A percentile compares a stretch with the other conserved stretches of the same genome.
Conservation (phyloP, 2,113 vertebrate genomes). For the Diadophis punctatus region DNA sequence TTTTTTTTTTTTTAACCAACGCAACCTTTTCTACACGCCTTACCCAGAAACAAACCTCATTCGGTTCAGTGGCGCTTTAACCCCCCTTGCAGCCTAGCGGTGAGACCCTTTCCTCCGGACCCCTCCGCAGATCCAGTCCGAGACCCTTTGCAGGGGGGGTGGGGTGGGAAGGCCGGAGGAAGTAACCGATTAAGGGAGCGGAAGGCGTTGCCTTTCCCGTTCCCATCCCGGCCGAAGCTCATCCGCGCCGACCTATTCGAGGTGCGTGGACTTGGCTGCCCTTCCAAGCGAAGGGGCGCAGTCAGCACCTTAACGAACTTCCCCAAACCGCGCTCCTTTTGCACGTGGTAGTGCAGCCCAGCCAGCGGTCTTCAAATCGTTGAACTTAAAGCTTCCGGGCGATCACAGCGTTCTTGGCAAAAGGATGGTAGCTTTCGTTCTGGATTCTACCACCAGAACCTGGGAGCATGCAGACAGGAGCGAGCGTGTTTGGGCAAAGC, state of each 20-base stretch:
- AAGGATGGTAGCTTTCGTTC: neutral
- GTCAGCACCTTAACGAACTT: neutral
- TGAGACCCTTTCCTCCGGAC: neutral
- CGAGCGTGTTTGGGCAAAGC: neutral
- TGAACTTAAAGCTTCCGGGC: too few species aligned
- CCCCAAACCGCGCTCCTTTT: neutral
- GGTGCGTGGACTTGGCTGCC: neutral
- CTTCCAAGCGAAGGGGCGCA: too few species aligned
- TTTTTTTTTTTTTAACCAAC: too few species aligned
- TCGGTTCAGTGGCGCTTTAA: neutral
- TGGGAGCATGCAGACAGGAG: neutral
- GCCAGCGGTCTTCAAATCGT: neutral
- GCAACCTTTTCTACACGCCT: neutral
- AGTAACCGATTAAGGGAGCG: neutral
- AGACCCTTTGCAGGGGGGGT: neutral
- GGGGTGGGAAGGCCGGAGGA: neutral
- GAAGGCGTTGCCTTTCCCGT: too few species aligned
- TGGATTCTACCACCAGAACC: neutral
- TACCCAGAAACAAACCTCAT: neutral
- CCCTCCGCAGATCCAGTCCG: neutral
- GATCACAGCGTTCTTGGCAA: neutral
- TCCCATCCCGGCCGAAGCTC: neutral
- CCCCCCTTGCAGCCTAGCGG: neutral
- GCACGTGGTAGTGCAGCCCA: neutral
- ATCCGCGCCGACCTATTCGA: neutral